Evolutionary conservation across 2,888 invertebrate species (phyloP), one percentile per base, ranked within the genome.

Genomic region (Lasius fuliginosus): DNA sequence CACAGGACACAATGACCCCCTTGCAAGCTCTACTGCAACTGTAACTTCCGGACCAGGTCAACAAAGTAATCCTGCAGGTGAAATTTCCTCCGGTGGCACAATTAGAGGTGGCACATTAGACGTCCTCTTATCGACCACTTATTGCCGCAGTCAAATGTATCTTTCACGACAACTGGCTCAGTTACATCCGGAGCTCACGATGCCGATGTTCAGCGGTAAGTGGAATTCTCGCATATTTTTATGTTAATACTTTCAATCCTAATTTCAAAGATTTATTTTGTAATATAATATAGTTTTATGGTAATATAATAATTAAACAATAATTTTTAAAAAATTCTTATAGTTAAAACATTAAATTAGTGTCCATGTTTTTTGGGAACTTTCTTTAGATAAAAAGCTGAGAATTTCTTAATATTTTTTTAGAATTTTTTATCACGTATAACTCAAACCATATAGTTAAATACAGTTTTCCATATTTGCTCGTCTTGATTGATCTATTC

Each of bases 181-280:
- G 90, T 96, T 99, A 36, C 99, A 99, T 94, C 99, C 99, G 0
- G 99, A 99, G 94, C 96, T 99, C 60, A 99, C 99, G 40, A 99
- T 99, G 99, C 99, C 99, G 0, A 99, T 99, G 97, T 99, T 99
- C 95, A 99, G 99, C 94, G 99, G 99, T 99, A 95, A 95, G 95
- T 94, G 3, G 0, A 73, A 53, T 5, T 12, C 33, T 9, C 3
- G 5, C 18, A 46, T 5, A 1, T 71, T 36, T 56, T 67, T 42
- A 60, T 12, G n/a, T 58, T 36, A 27, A 79, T 40, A 23, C 2
- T 71, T 30, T 30, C 9, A 56, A 23, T 3, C 3, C n/a, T 67
- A 9, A 4, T 9, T 40, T 40, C 12, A n/a, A 53, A 53, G 6
- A 30, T 49, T 49, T 53, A 53, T 53, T 53, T n/a, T 53, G 2